Evolutionary conservation across 2,797 vertebrate species (phyloP).

Genomic region (Amblyraja radiata): DNA sequence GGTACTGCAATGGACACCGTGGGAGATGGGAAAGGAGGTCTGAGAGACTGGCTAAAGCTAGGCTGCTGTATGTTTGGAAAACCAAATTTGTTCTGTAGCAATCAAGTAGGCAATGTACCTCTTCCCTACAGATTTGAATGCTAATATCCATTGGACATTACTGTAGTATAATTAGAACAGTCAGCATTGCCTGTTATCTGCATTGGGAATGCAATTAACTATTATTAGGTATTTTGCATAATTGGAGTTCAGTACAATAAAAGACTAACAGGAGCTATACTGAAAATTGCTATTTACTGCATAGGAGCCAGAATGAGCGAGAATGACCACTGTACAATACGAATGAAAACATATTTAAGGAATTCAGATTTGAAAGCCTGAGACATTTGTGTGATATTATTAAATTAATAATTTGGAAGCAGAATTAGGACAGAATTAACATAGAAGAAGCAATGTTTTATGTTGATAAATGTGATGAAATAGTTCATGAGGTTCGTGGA

Average conservation of each 20-base stretch:
- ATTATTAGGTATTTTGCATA: slow-evolving; percentile 16
- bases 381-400: neutral
- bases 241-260: slow-evolving; percentile 14
- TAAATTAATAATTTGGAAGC: neutral
- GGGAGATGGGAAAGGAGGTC: too few species aligned
- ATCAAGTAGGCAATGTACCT: neutral
- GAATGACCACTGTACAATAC: neutral
- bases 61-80: neutral
- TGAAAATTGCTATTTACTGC: neutral
- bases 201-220: slow-evolving; percentile 13
- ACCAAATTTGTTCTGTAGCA: slow-evolving; percentile 7
- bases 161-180: neutral
- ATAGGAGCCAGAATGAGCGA: too few species aligned
- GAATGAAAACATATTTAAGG: neutral
- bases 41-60: neutral
- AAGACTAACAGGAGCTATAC: neutral
- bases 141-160: slow-evolving; percentile 29
- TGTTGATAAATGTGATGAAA: neutral
- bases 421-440: neutral
- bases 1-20: neutral
- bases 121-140: slow-evolving; percentile 17
- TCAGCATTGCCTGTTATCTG: slow-evolving; percentile 13
- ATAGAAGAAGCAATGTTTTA: neutral
- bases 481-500: neutral
- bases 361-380: neutral